A percentile compares a stretch with the other conserved stretches of the same genome.
phyloP scores from a whole-genome alignment of 2,888 invertebrate genomes.

The Eutolmus rufibarbis region DNA sequence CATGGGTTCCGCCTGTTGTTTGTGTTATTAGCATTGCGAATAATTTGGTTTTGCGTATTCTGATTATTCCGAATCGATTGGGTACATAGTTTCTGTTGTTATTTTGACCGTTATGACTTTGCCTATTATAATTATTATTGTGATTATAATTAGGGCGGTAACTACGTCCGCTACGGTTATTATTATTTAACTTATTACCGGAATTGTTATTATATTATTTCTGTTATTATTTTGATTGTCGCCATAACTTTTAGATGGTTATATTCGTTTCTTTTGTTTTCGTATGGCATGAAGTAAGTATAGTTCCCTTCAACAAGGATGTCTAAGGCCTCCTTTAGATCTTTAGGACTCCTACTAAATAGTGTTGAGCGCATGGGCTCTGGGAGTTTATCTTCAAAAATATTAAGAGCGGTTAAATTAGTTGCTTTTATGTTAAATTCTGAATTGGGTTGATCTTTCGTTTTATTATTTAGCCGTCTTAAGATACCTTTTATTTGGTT shows the following conservation, averaged over 20 bases:
- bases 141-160: too few species aligned
- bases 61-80: not conserved
- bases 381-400: conserved; percentile 24
- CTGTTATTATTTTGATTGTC: too few species aligned
- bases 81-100: not conserved
- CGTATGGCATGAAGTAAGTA: not conserved
- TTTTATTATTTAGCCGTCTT: conserved; percentile 37
- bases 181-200: too few species aligned
- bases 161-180: too few species aligned
- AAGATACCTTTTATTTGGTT: conserved; percentile 26
- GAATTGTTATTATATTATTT: too few species aligned
- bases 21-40: not conserved
- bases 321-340: not conserved
- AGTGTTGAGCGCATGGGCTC: conserved; percentile 29
- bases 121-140: too few species aligned
- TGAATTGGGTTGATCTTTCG: conserved; percentile 9
- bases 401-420: not conserved
- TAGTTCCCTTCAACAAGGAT: conserved; percentile 14
- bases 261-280: not conserved
- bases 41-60: not conserved
- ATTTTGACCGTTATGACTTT: not conserved
- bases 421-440: not conserved
- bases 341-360: not conserved
- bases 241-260: too few species aligned
- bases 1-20: not conserved